Evolutionary conservation across 2,113 vertebrate species (phyloP), one percentile per base, ranked within the genome.

Genomic region (Thunnus thynnus): DNA sequence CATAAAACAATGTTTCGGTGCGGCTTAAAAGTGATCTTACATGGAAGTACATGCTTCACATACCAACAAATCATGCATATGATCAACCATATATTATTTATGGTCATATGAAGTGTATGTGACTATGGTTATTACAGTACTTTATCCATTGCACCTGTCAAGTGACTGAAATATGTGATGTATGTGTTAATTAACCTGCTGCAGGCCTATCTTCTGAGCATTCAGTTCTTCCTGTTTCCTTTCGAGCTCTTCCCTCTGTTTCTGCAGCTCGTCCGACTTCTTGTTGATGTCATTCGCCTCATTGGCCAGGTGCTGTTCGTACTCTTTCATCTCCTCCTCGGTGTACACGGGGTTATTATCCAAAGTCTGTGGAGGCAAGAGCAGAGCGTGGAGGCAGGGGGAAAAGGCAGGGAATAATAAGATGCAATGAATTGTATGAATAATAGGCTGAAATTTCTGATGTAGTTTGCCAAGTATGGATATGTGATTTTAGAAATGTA

Each of bases 301-400:
- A 51, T 95, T 88, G 30, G 90, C 88, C 88, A 99, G 95, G 9
- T 97, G 96, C 77, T 85, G 94, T 85, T 98, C 96, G 82, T 95
- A 99, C 70, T 96, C 93, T 67, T 90, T 96, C 78, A 98, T 86
- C 76, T 99, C 98, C 0, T 97, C 96, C 52, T 99, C 97, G 0
- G 96, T 97, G 90, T 96, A 99, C 0, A 94, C 7, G 30, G 95
- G 95, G 78, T 96, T 96, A 5, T 97, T 95, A 72, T 97, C 97
- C 75, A 98, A 65, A n/a, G 97, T 98, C 97, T 99, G 89, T 13
- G 51, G 75, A 16, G 58, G 27, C 13, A 48, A 1, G 10, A 16
- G 13, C 48, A 3, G 12, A 13, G 30, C 13, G 25, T 3, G 50
- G 9, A 36, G 32, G 5, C 36, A 22, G 9, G 36, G 9, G 36